A percentile compares a stretch with the other conserved stretches of the same genome.
Conservation (phyloP, 2,797 vertebrate species). For the Lophius americanus region DNA sequence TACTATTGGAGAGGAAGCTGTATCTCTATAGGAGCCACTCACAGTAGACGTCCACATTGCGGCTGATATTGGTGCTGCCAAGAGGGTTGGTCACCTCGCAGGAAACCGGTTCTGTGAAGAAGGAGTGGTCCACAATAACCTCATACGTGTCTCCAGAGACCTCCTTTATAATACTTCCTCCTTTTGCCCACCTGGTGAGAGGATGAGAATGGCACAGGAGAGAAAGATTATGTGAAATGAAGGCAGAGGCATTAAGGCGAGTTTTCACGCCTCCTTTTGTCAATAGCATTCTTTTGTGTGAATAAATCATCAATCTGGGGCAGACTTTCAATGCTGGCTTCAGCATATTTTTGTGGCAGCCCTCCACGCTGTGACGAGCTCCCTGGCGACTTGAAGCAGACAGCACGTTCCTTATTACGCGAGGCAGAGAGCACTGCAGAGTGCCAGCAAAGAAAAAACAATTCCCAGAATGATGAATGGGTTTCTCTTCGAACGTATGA, state of each 20-base stretch:
- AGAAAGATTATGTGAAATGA: constrained; percentile 15
- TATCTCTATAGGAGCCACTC: constrained; percentile 71
- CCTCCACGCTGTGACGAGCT: constrained; percentile 74
- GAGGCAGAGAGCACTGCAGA: constrained; percentile 56
- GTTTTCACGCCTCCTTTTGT: constrained; percentile 55
- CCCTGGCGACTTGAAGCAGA: constrained; percentile 69
- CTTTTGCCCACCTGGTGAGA: constrained; percentile 93
- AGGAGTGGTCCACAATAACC: constrained; percentile 94
- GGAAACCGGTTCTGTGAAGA: constrained; percentile 94
- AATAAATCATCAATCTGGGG: constrained; percentile 76
- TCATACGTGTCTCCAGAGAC: constrained; percentile 92
- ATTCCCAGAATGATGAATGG: constrained; percentile 80
- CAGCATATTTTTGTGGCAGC: constrained; percentile 77
- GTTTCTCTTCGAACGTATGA: constrained; percentile 60
- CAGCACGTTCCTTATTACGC: constrained; percentile 74
- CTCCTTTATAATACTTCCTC: constrained; percentile 93
- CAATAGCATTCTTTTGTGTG: constrained; percentile 64
- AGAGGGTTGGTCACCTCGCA: constrained; percentile 96
- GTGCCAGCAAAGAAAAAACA: constrained; percentile 71
- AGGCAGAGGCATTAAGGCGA: constrained; percentile 39
- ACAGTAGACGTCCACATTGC: constrained; percentile 98
- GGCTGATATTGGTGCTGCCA: constrained; percentile 97
- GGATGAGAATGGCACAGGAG: constrained; percentile 25
- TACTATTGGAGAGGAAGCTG: constrained; percentile 2
- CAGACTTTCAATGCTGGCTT: constrained; percentile 74